Base-by-base conservation (phyloP, 2,113 vertebrate genomes). In the Parotia lawesii region DNA sequence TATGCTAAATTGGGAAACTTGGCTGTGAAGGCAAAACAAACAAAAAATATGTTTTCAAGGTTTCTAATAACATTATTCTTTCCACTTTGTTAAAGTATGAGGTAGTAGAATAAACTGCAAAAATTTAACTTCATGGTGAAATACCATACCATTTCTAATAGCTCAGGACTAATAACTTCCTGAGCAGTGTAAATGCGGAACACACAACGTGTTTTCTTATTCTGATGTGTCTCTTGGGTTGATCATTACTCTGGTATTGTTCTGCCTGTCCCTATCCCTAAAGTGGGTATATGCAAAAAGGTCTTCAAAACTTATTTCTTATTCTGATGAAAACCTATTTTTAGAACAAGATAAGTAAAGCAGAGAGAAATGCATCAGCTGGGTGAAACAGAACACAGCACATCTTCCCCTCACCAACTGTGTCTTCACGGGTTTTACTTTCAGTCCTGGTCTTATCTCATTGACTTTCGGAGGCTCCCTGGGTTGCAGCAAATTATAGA, bases 401-500 rank as follows among this genome's bases (percentile, higher is more conserved):
- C 28, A 83, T 72, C 58, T 83, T 95, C 21, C 45, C 66, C 47
- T 83, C 33, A 69, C 58, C 58, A 79, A 8, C 54, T 57, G 62
- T 48, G 31, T 76, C 54, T 73, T 92, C 83, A 53, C 33, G 40
- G 77, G 54, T 87, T 83, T 87, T 89, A 23, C 85, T 83, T 90
- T 85, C 75, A 83, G 62, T 44, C 45, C 70, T 85, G 53, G 66
- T 83, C 71, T 92, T 82, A 76, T 38, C 64, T 93, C 64, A 61
- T 72, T 62, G 61, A 85, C 79, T 93, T 94, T 76, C 17, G 66
- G 67, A 88, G 86, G 37, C 67, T 80, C 42, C 75, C 86, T 88
- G 67, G 23, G 80, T 85, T 94, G 91, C 54, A 83, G 91, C 47
- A 90, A 95, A 88, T 95, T 92, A 62, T 73, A 80, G 83, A 80